phyloP scores from a whole-genome alignment of 2,797 vertebrate genomes.

The Hippocampus kuda region DNA sequence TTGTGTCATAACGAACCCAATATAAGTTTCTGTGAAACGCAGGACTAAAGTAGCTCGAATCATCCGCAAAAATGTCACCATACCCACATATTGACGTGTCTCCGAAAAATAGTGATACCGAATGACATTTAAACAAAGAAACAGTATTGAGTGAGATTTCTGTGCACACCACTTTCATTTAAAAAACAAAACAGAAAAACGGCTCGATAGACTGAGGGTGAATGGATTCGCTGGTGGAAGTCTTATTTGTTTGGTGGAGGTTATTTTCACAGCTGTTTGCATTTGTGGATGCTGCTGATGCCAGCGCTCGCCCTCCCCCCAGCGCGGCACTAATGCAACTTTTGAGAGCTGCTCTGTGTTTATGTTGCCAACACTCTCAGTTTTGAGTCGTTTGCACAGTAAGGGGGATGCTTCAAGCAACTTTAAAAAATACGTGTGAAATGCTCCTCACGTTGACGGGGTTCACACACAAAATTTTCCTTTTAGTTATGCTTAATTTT shows the following conservation, averaged over 20 bases:
- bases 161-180: background rate
- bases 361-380: background rate
- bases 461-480: too few species aligned
- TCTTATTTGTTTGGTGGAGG: conserved; percentile 19
- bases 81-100: background rate
- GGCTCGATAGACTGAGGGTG: background rate
- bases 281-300: conserved; percentile 14
- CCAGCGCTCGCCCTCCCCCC: conserved; percentile 10
- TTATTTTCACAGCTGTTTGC: conserved; percentile 8
- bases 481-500: too few species aligned
- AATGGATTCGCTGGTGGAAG: background rate
- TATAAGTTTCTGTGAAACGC: background rate
- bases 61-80: background rate
- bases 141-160: conserved; percentile 2
- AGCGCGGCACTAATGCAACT: background rate
- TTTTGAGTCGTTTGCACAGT: background rate
- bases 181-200: background rate
- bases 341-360: background rate
- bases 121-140: conserved; percentile 8
- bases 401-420: background rate
- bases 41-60: background rate
- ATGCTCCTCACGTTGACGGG: background rate
- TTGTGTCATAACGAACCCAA: background rate
- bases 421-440: background rate
- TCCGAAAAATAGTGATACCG: background rate